A percentile compares a stretch with the other conserved stretches of the same genome.
Conservation (phyloP, 2,797 vertebrate genomes). For the Hypotaenidia philippensis region DNA sequence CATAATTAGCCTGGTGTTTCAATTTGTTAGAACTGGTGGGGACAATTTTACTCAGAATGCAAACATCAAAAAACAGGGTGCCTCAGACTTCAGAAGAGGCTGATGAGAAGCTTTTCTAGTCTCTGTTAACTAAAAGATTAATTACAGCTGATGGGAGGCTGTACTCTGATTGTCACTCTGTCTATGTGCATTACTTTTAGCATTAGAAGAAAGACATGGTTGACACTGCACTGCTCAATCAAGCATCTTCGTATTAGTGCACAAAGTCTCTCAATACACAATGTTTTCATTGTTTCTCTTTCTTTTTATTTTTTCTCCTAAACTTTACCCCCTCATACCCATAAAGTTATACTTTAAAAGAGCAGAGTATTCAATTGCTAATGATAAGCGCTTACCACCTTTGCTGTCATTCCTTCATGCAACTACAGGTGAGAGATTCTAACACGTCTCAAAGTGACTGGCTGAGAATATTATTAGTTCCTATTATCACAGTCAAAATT, state of each 20-base stretch:
- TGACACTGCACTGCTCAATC: constrained; percentile 78
- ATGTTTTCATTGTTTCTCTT: constrained; percentile 65
- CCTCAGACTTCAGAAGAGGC: constrained; percentile 90
- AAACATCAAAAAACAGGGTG: constrained; percentile 92
- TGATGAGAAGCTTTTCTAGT: constrained; percentile 90
- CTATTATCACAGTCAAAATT: background rate
- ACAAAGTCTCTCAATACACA: constrained; percentile 74
- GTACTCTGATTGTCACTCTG: constrained; percentile 84
- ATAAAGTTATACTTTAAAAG: constrained; percentile 25
- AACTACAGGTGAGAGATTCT: background rate
- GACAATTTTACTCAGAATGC: constrained; percentile 90
- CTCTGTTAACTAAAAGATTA: constrained; percentile 94
- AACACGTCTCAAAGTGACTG: background rate
- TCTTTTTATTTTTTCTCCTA: constrained; percentile 3
- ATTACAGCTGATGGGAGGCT: constrained; percentile 89
- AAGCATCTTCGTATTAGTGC: constrained; percentile 72
- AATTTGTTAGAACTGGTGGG: constrained; percentile 94
- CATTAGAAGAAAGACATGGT: constrained; percentile 84
- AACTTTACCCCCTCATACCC: constrained; percentile 6
- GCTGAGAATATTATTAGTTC: background rate
- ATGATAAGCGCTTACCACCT: background rate
- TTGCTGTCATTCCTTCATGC: background rate
- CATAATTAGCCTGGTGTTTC: constrained; percentile 95
- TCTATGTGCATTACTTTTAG: constrained; percentile 84
- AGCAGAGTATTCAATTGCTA: background rate